Evolutionary conservation across 2,888 invertebrate species (phyloP).

Genomic region (Cataglyphis livida): DNA sequence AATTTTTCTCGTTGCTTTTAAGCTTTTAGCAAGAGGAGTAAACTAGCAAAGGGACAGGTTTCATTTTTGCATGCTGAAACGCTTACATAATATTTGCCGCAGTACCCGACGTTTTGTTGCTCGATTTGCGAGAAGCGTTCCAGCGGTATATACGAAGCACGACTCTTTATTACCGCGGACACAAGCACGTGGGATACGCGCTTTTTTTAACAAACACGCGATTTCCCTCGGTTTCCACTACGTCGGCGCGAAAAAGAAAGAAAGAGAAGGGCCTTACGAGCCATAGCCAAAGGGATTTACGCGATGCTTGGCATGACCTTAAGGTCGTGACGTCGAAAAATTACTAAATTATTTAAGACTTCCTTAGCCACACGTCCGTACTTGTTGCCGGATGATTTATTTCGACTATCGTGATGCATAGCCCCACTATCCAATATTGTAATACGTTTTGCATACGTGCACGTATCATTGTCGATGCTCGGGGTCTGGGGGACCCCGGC

Average conservation of each 20-base stretch:
- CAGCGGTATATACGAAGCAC: slow-evolving; percentile 33
- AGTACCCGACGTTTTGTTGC: slow-evolving; percentile 62
- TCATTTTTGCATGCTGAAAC: slow-evolving; percentile 66
- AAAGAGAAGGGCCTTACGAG: slow-evolving; percentile 48
- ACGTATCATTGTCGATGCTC: slow-evolving; percentile 82
- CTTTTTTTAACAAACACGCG: slow-evolving; percentile 62
- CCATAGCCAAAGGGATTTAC: slow-evolving; percentile 73
- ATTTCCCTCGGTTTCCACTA: slow-evolving; percentile 71
- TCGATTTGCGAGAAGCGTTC: slow-evolving; percentile 64
- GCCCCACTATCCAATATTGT: slow-evolving; percentile 84
- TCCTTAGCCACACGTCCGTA: slow-evolving; percentile 74
- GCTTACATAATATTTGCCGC: slow-evolving; percentile 62
- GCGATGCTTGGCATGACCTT: slow-evolving; percentile 76
- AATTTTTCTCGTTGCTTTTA: slow-evolving; percentile 28
- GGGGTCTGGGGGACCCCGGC: slow-evolving; percentile 77
- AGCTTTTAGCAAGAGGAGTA: slow-evolving; percentile 5
- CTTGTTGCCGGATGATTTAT: slow-evolving; percentile 84
- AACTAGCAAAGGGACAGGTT: slow-evolving; percentile 42
- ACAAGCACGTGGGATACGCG: slow-evolving; percentile 58
- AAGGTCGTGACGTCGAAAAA: slow-evolving; percentile 73
- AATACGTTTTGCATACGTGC: slow-evolving; percentile 81
- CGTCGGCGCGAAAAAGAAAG: slow-evolving; percentile 45
- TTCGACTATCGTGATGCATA: slow-evolving; percentile 84
- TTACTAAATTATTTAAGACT: slow-evolving; percentile 76
- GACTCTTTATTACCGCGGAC: slow-evolving; percentile 63